Evolutionary conservation across 2,113 vertebrate species (phyloP).

Genomic region (Malurus alboscapulatus): DNA sequence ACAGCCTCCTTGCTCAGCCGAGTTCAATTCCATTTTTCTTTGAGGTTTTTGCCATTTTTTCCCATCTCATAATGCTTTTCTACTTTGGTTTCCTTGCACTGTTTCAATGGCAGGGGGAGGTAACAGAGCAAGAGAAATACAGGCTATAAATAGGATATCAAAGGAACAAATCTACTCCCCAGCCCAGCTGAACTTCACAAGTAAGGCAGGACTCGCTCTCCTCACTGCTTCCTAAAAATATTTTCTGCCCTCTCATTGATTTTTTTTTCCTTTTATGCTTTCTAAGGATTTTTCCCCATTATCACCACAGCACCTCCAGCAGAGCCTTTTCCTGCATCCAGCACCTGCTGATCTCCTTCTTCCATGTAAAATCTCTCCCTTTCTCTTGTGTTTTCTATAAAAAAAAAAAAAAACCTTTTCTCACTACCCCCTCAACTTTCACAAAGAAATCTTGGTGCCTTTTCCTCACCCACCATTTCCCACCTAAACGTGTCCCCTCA

Average conservation of each 20-base stretch:
- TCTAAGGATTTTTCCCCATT: neutral
- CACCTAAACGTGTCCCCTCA: neutral
- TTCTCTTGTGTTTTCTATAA: too few relatives aligned
- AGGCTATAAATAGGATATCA: neutral
- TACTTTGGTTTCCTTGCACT: too few relatives aligned
- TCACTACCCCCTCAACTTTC: neutral
- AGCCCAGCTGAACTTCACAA: neutral
- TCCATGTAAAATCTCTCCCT: neutral
- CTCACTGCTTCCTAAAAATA: neutral
- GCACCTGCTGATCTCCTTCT: neutral
- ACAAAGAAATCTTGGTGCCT: neutral
- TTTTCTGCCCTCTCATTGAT: neutral
- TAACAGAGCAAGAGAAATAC: neutral
- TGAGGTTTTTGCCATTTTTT: neutral
- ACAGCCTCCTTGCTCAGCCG: neutral
- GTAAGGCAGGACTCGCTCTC: neutral
- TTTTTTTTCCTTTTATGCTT: neutral
- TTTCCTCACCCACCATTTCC: neutral
- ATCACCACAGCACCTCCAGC: neutral
- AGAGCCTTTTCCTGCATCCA: neutral
- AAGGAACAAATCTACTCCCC: neutral
- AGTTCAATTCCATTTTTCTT: neutral
- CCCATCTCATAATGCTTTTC: neutral
- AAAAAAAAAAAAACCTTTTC: neutral
- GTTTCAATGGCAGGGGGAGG: neutral